phyloP scores from a whole-genome alignment of 2,113 vertebrate genomes.

The Misgurnus mizolepis region DNA sequence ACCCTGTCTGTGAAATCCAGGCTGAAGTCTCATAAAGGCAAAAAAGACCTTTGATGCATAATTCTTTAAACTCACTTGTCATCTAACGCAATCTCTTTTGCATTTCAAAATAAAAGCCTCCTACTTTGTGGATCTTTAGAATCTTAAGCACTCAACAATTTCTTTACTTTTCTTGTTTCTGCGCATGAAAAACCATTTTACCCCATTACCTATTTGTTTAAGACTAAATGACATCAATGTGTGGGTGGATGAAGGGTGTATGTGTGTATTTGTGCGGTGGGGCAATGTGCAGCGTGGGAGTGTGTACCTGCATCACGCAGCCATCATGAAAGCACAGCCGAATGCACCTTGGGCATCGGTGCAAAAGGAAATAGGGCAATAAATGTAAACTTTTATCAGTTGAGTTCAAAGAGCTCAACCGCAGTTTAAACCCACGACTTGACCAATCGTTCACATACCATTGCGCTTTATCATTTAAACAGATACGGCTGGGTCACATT shows the following conservation, averaged over 20 bases:
- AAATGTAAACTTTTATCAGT: conserved; percentile 62
- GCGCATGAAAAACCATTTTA: background rate
- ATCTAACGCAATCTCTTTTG: too few species aligned
- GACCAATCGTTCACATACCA: background rate
- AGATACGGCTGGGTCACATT: background rate
- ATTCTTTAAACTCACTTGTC: background rate
- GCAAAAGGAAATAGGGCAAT: conserved; percentile 55
- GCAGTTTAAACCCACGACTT: conserved; percentile 7
- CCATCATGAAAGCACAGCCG: conserved; percentile 43
- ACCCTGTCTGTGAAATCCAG: too few species aligned
- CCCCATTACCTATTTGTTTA: conserved; percentile 35
- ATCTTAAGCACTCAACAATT: background rate
- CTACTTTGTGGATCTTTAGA: background rate
- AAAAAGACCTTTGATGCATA: too few species aligned
- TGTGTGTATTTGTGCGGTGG: conserved; percentile 32
- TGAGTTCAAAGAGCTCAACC: conserved; percentile 62
- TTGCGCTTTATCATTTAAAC: background rate
- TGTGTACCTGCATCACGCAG: conserved; percentile 57
- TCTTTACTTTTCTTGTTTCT: background rate
- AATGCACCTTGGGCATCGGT: conserved; percentile 42
- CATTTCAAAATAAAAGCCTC: background rate
- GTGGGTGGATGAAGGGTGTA: conserved; percentile 43
- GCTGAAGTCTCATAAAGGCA: too few species aligned
- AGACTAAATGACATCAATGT: conserved; percentile 37
- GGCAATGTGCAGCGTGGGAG: conserved; percentile 45